Conservation (phyloP, 37 sponge, comb jelly and placozoan genomes). For the Cliona cf. orientalis region DNA sequence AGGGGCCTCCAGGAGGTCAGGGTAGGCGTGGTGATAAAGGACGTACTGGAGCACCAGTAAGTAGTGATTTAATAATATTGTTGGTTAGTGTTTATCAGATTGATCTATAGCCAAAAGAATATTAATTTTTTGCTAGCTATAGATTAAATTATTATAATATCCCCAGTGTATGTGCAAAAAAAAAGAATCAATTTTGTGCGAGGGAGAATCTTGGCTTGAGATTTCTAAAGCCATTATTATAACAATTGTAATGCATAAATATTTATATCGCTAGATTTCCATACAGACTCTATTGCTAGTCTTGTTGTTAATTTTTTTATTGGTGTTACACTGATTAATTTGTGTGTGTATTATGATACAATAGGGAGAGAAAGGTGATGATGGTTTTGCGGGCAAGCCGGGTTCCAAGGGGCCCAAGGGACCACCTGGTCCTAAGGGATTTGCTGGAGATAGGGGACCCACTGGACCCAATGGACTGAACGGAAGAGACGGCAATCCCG, state of each 20-base stretch:
- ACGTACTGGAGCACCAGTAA: constrained; percentile 49
- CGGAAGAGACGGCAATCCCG: constrained; percentile 73
- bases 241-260: too few relatives aligned
- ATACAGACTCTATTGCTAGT: too few relatives aligned
- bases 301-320: too few relatives aligned
- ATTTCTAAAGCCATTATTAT: too few relatives aligned
- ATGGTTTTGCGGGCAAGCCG: constrained; percentile 39
- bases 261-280: too few relatives aligned
- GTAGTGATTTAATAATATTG: constrained; percentile 6
- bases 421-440: constrained; percentile 47
- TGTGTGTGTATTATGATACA: background rate
- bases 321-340: background rate
- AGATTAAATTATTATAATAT: too few relatives aligned
- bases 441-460: constrained; percentile 45
- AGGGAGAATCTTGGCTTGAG: too few relatives aligned
- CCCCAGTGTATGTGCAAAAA: too few relatives aligned
- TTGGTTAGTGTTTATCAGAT: background rate
- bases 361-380: constrained; percentile 69
- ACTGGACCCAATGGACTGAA: constrained; percentile 51
- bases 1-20: constrained; percentile 39
- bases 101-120: background rate
- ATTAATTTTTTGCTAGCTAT: too few relatives aligned
- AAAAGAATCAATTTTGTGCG: too few relatives aligned
- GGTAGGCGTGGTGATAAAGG: constrained; percentile 58
- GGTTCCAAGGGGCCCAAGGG: constrained; percentile 68